Evolutionary conservation across 2,113 vertebrate species (phyloP).

Genomic region (Telmatochromis brachygnathus): DNA sequence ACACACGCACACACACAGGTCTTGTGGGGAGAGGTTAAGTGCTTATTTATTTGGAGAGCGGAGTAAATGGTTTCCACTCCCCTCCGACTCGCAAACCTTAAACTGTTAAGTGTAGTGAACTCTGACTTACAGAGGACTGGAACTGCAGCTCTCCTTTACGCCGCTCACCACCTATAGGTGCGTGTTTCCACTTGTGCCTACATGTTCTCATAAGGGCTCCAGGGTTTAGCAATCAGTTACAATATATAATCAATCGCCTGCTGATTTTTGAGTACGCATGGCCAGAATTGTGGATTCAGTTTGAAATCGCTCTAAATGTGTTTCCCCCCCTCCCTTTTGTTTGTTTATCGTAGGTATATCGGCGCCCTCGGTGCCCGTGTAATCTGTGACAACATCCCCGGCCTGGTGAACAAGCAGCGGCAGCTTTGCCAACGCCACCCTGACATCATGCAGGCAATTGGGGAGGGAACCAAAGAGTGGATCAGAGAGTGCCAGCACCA

Average conservation of each 20-base stretch:
- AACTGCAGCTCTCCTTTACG: conserved; percentile 20
- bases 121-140: conserved; percentile 51
- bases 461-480: conserved; percentile 95
- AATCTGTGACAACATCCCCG: conserved; percentile 96
- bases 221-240: neutral
- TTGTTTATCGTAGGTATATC: conserved; percentile 80
- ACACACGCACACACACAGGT: conserved; percentile 42
- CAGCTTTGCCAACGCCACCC: conserved; percentile 94
- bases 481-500: conserved; percentile 97
- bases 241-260: neutral
- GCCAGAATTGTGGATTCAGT: neutral
- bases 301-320: neutral
- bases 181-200: neutral
- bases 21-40: conserved; percentile 66
- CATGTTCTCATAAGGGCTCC: neutral
- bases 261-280: neutral
- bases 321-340: neutral
- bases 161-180: neutral
- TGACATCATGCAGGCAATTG: conserved; percentile 96
- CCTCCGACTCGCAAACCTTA: conserved; percentile 53
- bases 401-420: conserved; percentile 92
- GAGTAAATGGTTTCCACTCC: conserved; percentile 64
- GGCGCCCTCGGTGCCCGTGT: conserved; percentile 90
- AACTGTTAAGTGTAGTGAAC: conserved; percentile 67
- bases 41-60: conserved; percentile 67